Base-by-base conservation (phyloP, 23 tunicate genomes). In the Trididemnum clinides region DNA sequence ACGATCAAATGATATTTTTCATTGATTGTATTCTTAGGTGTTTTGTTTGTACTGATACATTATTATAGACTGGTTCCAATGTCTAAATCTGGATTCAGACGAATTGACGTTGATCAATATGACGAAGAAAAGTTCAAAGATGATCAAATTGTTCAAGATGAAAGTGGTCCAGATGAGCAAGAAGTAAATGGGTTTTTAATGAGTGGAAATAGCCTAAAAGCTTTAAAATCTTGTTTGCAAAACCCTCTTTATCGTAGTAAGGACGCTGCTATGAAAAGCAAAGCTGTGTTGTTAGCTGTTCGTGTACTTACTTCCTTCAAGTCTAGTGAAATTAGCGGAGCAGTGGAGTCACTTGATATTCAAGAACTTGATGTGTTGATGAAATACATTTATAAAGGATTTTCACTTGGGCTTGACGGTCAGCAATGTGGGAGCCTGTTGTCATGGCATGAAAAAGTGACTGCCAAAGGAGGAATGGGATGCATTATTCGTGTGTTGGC, bases 101-200 rank as follows among this genome's bases (percentile, higher is more conserved):
- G 96, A 77, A 90, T 97, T 71, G 95, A 97, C 82, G 97, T 97
- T 59, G 99, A 97, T 81, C 99, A 91, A 34, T 97, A 97, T 78
- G 99, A 92, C 27, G 99, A 97, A 75, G 97, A 97, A 64, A 88
- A 88, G 64, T 97, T 92, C 77, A 89, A 88, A 31, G 99, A 97
- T 64, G 99, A 97, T 33, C 76, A 78, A 34, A 38, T 33, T 34
- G 97, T 92, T 23, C 79, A 77, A 33, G 57, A 64, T 39, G 95
- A 77, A 35, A 22, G 28, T 28, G 99, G 99, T 1, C 99, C 99
- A 28, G 91, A 92, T 85, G 93, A 79, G 39, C 80, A 76, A 21
- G 84, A 85, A 82, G 94, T 94, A 10, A 34, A 59, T 5, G 50
- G 72, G 19, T 33, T 37, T 28, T 79, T 83, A 23, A 1, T 69